Percentiles rank a stretch among this genome's conserved stretches.
Conservation (phyloP, 2,113 vertebrate genomes). For the Speoplatyrhinus poulsoni region DNA sequence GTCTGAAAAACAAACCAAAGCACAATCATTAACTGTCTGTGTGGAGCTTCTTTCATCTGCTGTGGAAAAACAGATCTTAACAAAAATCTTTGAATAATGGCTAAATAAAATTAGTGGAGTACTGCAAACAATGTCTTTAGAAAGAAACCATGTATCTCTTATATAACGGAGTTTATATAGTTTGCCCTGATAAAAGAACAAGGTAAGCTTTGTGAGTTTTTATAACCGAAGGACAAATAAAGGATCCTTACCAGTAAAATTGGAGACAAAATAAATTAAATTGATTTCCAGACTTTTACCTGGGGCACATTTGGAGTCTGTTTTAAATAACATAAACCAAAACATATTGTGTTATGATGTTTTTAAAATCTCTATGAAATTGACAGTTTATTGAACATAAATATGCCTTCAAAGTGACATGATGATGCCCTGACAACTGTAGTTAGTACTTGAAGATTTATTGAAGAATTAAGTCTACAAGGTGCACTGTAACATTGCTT, state of each 20-base stretch:
- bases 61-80: slow-evolving; percentile 1
- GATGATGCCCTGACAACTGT: too few species aligned
- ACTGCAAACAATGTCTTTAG: slow-evolving; percentile 23
- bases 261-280: slow-evolving; percentile 21
- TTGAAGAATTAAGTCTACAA: too few species aligned
- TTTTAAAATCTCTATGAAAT: slow-evolving; percentile 23
- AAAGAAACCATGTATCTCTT: slow-evolving; percentile 26
- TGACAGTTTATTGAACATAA: too few species aligned
- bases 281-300: background rate
- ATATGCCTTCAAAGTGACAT: too few species aligned
- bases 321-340: slow-evolving; percentile 5
- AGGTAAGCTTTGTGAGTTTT: slow-evolving; percentile 39
- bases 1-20: background rate
- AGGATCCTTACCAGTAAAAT: slow-evolving; percentile 15
- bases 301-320: slow-evolving; percentile 24
- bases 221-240: slow-evolving; percentile 7
- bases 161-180: slow-evolving; percentile 31
- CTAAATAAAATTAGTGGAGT: background rate
- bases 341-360: slow-evolving; percentile 24
- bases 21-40: background rate
- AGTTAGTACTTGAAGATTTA: too few species aligned
- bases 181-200: slow-evolving; percentile 30
- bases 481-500: too few species aligned
- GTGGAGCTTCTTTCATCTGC: background rate
- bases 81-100: slow-evolving; percentile 25